Base-by-base conservation (phyloP, 2,797 vertebrate genomes). In the Cephalopachus bancanus region DNA sequence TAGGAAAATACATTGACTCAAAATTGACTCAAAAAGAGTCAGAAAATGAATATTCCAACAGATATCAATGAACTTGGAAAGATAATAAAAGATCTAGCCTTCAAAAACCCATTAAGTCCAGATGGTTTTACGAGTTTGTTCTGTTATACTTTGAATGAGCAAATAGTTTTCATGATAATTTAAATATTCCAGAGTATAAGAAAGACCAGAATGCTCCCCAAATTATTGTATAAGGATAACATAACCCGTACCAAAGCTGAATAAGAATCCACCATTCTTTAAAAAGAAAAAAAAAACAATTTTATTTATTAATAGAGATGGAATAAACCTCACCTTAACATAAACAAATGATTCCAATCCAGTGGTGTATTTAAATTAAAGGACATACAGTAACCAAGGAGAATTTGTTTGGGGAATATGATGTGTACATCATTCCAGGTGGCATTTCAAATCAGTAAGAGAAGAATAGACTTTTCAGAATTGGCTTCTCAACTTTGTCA, bases 151-250 rank as follows among this genome's bases (percentile, higher is more conserved):
- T 11, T 83, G 22, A 88, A 22, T 69, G 19, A 95, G 83, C 33
- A 75, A 28, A 57, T 22, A 69, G 71, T 16, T 76, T 65, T 60
- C 17, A 87, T 88, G 83, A 88, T 91, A 67, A 78, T 37, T 93
- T 74, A 78, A 93, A 49, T 74, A 78, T 49, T 53, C 37, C 37
- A 20, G 22, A 67, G 9, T 67, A 20, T 20, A 62, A 71, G 30
- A 72, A 87, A 89, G 83, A 55, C 24, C 6, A 60, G 19, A 62
- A 71, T 75, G 44, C 16, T 74, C 59, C 57, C 19, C 33, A 83
- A 96, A 67, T 93, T n/a, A 87, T 57, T 78, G 19, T 51, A 4
- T 67, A 37, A 65, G 44, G 6, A 88, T 74, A 22, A 9, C 78
- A 62, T 17, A 51, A 76, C 19, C 30, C 17, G 7, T 22, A 14